phyloP scores from a whole-genome alignment of 2,113 vertebrate genomes.

The Chamaea fasciata region DNA sequence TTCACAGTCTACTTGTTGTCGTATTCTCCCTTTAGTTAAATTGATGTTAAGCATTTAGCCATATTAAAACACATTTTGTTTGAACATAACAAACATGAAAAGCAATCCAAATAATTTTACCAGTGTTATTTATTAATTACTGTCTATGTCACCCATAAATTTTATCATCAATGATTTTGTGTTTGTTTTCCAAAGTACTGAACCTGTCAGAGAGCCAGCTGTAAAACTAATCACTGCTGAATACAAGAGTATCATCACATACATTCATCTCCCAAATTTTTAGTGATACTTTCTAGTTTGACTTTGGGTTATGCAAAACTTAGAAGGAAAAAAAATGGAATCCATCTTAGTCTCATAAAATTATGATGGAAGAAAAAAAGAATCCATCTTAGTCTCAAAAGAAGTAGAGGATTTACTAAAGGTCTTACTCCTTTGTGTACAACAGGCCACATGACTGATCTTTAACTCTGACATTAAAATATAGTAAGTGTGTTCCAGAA shows the following conservation, averaged over 20 bases:
- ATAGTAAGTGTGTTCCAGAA: conserved; percentile 15
- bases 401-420: neutral
- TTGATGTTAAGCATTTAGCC: neutral
- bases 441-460: neutral
- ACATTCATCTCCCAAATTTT: neutral
- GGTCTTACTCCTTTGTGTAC: neutral
- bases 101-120: neutral
- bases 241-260: neutral
- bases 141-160: neutral
- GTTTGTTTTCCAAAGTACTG: neutral
- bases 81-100: neutral
- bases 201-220: neutral
- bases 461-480: conserved; percentile 25
- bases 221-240: neutral
- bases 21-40: neutral
- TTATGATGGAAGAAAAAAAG: neutral
- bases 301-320: neutral
- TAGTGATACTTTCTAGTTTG: neutral
- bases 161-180: neutral
- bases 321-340: neutral
- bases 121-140: neutral
- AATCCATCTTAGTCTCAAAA: neutral
- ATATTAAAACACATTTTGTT: neutral
- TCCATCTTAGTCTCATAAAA: neutral
- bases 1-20: neutral